Conservation (phyloP, 2,113 vertebrate species). For the Eupsittula cactorum region DNA sequence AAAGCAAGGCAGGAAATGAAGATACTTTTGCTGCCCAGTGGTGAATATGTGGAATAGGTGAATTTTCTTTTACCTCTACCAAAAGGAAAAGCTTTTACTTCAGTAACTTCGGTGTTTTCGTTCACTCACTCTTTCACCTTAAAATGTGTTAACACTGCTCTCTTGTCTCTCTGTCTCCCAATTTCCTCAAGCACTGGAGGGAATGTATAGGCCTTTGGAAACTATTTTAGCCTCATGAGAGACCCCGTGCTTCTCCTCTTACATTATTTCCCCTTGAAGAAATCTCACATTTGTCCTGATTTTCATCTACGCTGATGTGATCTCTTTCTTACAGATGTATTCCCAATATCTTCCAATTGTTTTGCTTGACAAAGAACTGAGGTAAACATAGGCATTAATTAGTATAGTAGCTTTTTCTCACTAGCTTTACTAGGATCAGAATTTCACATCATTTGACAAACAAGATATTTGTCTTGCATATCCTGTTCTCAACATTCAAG, state of each 20-base stretch:
- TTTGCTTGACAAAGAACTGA: neutral
- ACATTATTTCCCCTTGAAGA: neutral
- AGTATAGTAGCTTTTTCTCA: neutral
- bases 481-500: neutral
- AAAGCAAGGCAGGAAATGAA: neutral
- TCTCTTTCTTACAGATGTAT: neutral
- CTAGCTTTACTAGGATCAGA: neutral
- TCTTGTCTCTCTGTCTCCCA: neutral
- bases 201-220: neutral
- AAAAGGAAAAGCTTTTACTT: neutral
- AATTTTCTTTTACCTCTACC: neutral
- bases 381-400: neutral
- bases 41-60: neutral
- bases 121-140: neutral
- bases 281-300: neutral
- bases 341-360: neutral
- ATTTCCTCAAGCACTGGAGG: neutral
- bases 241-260: rapidly evolving
- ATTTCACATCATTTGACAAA: neutral
- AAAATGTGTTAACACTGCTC: neutral
- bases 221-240: neutral
- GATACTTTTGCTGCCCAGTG: neutral
- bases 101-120: neutral
- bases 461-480: neutral
- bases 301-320: neutral